These are phyloP conservation scores for Melanotaenia trifasciata DNA, from an alignment of 2,797 vertebrate genomes.

Conservation along the genomic window DNA sequence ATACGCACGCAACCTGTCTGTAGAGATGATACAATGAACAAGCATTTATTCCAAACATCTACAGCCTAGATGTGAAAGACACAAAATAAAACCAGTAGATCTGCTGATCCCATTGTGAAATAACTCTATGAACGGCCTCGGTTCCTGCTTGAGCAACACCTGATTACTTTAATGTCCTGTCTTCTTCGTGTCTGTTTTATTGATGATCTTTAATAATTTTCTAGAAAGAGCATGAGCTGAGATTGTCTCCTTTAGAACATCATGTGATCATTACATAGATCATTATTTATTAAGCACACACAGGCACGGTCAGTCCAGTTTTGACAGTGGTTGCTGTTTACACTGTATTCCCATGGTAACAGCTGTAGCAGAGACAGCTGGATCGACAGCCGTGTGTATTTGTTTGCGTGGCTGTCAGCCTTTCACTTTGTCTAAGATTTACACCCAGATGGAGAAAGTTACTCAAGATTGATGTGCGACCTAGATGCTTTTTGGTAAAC, in stretches of 20 bases:
- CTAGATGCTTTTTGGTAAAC: slow-evolving; percentile 67
- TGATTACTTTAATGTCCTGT: slow-evolving; percentile 37
- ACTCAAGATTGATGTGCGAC: slow-evolving; percentile 70
- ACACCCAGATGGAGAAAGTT: slow-evolving; percentile 67
- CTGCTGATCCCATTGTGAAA: slow-evolving; percentile 31
- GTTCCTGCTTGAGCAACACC: slow-evolving; percentile 40
- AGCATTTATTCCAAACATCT: slow-evolving; percentile 30
- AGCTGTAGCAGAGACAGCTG: slow-evolving; percentile 40
- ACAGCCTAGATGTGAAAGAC: background rate
- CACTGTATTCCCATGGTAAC: slow-evolving; percentile 71
- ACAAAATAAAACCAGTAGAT: slow-evolving; percentile 23
- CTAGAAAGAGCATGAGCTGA: slow-evolving; percentile 35
- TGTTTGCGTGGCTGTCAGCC: slow-evolving; percentile 47
- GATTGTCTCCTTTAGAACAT: slow-evolving; percentile 39
- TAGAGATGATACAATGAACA: slow-evolving; percentile 88
- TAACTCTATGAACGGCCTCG: slow-evolving; percentile 12
- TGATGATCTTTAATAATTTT: slow-evolving; percentile 30
- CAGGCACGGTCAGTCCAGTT: slow-evolving; percentile 44
- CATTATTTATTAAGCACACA: slow-evolving; percentile 65
- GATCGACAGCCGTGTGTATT: slow-evolving; percentile 12
- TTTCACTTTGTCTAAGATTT: slow-evolving; percentile 58
- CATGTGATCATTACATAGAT: slow-evolving; percentile 44
- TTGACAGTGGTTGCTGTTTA: slow-evolving; percentile 69
- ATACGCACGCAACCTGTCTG: slow-evolving; percentile 89
- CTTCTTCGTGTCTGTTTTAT: slow-evolving; percentile 28